Evolutionary conservation across 2,888 invertebrate genomes (phyloP).

Genomic region (Chirona hameri): DNA sequence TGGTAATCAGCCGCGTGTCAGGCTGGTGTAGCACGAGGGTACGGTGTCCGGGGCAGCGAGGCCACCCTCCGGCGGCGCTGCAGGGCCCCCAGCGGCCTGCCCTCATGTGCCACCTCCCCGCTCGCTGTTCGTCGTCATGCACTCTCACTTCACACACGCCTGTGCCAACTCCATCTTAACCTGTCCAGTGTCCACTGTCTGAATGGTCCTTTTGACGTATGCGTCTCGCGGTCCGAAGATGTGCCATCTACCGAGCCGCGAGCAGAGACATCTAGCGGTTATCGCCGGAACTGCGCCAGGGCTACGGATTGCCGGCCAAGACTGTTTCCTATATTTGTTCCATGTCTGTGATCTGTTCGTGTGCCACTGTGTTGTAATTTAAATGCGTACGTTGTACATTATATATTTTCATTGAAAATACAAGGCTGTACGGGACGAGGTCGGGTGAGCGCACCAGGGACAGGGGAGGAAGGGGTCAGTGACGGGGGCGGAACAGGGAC

Average conservation of each 20-base stretch:
- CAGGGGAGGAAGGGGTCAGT: too few species aligned
- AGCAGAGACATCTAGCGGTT: not conserved
- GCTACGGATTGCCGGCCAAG: not conserved
- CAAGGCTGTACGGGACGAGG: not conserved
- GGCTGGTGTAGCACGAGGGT: too few species aligned
- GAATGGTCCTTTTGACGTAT: too few species aligned
- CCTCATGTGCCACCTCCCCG: not conserved
- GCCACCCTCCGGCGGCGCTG: too few species aligned
- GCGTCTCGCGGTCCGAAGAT: not conserved
- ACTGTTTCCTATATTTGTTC: not conserved
- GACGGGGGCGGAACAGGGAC: too few species aligned
- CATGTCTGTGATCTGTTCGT: slow-evolving; percentile 9
- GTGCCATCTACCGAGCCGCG: not conserved
- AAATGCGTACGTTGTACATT: slow-evolving; percentile 22
- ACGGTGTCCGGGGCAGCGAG: too few species aligned
- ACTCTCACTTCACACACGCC: not conserved
- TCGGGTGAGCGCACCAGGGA: too few species aligned
- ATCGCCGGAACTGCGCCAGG: not conserved
- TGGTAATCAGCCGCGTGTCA: too few species aligned
- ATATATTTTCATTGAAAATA: slow-evolving; percentile 13
- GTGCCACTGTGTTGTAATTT: slow-evolving; percentile 10
- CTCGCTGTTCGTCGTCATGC: not conserved
- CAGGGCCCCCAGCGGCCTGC: not conserved
- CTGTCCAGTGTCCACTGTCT: not conserved
- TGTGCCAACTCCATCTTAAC: not conserved